Evolutionary conservation across 1,140 invertebrate species (phyloP).

Genomic region (Magallana ariakensis): DNA sequence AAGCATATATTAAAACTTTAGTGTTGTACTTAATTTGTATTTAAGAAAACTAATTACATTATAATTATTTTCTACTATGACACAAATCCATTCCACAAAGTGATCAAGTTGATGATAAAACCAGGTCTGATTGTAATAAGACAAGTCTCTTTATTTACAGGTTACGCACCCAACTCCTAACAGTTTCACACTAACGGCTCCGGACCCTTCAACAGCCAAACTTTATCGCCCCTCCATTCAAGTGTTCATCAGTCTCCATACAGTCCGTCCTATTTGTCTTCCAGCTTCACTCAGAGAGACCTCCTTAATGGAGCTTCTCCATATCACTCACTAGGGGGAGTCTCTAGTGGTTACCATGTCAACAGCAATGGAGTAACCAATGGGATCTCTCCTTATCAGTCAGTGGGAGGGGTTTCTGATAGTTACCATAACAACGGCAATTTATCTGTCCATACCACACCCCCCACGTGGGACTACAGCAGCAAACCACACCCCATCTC

Average conservation of each 20-base stretch:
- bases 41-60: no score
- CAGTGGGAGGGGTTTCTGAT: neutral
- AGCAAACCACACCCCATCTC: conserved; percentile 45
- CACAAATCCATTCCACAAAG: neutral
- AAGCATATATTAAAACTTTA: no score
- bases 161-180: conserved; percentile 58
- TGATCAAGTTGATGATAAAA: neutral
- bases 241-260: conserved; percentile 8
- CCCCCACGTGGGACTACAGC: conserved; percentile 66
- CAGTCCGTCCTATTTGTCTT: conserved; percentile 11
- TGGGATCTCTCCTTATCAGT: no score
- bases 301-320: conserved; percentile 40
- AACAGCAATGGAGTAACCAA: neutral
- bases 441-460: conserved; percentile 56
- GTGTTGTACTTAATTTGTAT: no score
- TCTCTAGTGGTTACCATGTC: conserved; percentile 3
- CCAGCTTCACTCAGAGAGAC: neutral
- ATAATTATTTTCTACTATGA: no score
- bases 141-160: conserved; percentile 46
- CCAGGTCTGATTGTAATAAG: neutral
- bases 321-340: conserved; percentile 16
- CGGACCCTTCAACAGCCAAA: neutral
- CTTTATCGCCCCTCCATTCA: neutral
- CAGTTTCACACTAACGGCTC: conserved; percentile 57
- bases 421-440: conserved; percentile 36